Percentiles rank a stretch among this genome's conserved stretches.
Evolutionary conservation across 92 coral and sea anemone species (phyloP).

Genomic region (Diadumene lineata): DNA sequence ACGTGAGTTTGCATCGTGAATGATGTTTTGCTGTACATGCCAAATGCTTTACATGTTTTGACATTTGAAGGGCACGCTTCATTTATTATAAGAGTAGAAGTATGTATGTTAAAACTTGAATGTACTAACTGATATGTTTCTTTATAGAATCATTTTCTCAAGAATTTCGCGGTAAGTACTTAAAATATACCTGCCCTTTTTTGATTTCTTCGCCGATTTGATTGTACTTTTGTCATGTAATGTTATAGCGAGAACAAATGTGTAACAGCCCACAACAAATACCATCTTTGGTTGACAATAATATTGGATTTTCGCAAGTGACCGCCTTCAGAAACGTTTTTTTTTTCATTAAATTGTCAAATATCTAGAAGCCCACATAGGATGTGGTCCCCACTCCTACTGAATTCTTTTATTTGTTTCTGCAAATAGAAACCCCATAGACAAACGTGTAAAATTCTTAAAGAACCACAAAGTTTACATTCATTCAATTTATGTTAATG

Average conservation of each 20-base stretch:
- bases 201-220: no score
- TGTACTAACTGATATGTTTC: background rate
- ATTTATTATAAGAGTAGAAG: slow-evolving; percentile 5
- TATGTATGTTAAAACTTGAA: background rate
- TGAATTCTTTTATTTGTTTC: background rate
- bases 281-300: slow-evolving; percentile 18
- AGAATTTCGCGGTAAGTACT: slow-evolving; percentile 23
- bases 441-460: background rate
- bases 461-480: slow-evolving; percentile 6
- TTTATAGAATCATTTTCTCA: slow-evolving; percentile 17
- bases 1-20: background rate
- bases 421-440: background rate
- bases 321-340: slow-evolving; percentile 14
- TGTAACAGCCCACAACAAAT: slow-evolving; percentile 13
- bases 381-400: slow-evolving; percentile 12
- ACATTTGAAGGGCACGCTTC: slow-evolving; percentile 27
- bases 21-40: background rate
- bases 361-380: background rate
- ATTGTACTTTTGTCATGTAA: background rate
- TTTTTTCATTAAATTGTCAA: background rate
- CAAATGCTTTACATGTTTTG: slow-evolving; percentile 11
- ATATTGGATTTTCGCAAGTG: background rate
- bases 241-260: background rate
- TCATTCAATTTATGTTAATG: slow-evolving; percentile 4
- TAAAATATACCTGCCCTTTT: background rate